A percentile compares a stretch with the other conserved stretches of the same genome.
Evolutionary conservation across 2,888 invertebrate species (phyloP).

Genomic region (Limnephilus auricula): DNA sequence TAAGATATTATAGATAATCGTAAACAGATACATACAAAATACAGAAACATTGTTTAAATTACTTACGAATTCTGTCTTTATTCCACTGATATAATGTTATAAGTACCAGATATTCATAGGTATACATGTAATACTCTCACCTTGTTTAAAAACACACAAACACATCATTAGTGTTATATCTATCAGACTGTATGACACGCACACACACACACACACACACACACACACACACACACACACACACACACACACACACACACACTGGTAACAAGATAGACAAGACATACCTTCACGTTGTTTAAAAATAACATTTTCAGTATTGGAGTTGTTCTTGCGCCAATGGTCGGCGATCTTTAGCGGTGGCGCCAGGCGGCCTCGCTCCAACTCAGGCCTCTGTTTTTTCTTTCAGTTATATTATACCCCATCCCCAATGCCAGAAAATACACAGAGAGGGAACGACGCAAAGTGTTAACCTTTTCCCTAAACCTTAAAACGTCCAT

Average conservation of each 20-base stretch:
- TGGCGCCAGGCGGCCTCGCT: conserved; percentile 44
- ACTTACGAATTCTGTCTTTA: no score
- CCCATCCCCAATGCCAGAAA: neutral
- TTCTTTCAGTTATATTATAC: conserved; percentile 27
- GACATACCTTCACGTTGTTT: neutral
- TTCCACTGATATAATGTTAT: no score
- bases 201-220: no score
- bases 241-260: neutral
- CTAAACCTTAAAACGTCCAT: neutral
- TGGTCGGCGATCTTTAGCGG: conserved; percentile 11
- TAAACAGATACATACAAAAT: no score
- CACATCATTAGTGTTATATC: no score
- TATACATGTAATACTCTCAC: no score
- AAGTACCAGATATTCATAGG: no score
- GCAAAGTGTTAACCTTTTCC: neutral
- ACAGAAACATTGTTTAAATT: no score
- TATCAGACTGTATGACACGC: no score
- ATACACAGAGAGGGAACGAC: neutral
- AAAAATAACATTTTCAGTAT: neutral
- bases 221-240: no score
- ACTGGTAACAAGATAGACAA: neutral
- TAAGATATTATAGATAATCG: no score
- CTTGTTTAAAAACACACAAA: no score
- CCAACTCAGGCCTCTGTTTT: conserved; percentile 38
- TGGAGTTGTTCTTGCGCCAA: conserved; percentile 7